Evolutionary conservation across 2,113 vertebrate genomes (phyloP).

Genomic region (Hoplias malabaricus): DNA sequence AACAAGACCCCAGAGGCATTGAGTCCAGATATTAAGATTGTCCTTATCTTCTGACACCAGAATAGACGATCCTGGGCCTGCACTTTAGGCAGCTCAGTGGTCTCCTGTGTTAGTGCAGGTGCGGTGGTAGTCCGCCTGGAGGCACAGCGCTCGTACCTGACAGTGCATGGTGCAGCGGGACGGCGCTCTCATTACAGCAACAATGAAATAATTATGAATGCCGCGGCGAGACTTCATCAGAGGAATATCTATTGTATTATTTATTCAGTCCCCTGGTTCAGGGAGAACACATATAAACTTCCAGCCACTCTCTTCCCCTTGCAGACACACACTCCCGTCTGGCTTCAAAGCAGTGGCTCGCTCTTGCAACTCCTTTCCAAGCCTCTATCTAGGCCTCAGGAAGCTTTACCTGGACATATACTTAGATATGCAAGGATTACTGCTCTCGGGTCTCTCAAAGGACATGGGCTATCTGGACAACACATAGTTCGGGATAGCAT

Average conservation of each 20-base stretch:
- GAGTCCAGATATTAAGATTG: neutral
- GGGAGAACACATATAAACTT: conserved; percentile 78
- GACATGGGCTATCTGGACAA: conserved; percentile 40
- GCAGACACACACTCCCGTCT: conserved; percentile 48
- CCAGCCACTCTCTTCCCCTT: conserved; percentile 64
- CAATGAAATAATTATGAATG: conserved; percentile 83
- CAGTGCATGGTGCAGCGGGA: conserved; percentile 51
- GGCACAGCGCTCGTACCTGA: conserved; percentile 55
- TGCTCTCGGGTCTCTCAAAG: conserved; percentile 32
- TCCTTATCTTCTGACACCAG: neutral
- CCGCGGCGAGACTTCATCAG: conserved; percentile 75
- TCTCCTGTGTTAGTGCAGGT: conserved; percentile 20
- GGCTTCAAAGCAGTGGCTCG: conserved; percentile 60
- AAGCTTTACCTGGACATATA: conserved; percentile 39
- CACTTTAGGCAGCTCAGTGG: neutral
- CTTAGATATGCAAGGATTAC: conserved; percentile 31
- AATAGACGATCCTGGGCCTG: neutral
- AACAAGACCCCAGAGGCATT: neutral
- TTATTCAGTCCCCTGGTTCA: conserved; percentile 81
- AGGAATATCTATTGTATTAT: conserved; percentile 82
- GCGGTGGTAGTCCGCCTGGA: conserved; percentile 45
- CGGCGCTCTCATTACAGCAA: conserved; percentile 77
- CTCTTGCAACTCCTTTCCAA: conserved; percentile 42
- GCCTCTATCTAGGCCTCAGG: conserved; percentile 39
- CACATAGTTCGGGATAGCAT: too few relatives aligned